These are phyloP conservation scores for Petrolisthes manimaculis DNA, from an alignment of 2,888 invertebrate species.

Conservation along the genomic window DNA sequence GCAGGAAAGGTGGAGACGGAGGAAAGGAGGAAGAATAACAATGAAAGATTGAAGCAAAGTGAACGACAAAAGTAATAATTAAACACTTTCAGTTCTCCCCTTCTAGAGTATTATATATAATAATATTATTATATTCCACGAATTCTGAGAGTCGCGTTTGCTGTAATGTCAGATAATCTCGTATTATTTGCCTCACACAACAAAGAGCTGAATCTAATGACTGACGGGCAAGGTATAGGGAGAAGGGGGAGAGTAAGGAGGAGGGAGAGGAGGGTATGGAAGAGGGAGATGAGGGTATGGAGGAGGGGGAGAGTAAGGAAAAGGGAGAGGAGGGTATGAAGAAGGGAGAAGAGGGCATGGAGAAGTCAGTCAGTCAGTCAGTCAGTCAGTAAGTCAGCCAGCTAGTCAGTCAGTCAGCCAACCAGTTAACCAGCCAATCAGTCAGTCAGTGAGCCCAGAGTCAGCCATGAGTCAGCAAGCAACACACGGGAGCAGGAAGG, in stretches of 20 bases:
- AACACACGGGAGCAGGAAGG: neutral
- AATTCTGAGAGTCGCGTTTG: neutral
- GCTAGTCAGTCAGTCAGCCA: too few relatives aligned
- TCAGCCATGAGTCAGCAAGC: neutral
- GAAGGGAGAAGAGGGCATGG: neutral
- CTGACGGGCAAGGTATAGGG: too few relatives aligned
- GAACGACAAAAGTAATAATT: neutral
- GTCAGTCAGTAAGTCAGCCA: too few relatives aligned
- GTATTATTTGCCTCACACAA: neutral
- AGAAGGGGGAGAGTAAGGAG: too few relatives aligned
- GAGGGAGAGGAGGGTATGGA: neutral
- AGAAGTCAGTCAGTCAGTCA: neutral
- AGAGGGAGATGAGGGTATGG: neutral
- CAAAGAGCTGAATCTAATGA: neutral
- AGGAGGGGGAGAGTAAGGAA: neutral
- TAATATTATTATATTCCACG: constrained; percentile 11
- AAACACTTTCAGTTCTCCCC: neutral
- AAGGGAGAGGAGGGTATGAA: neutral
- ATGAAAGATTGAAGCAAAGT: neutral
- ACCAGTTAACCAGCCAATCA: too few relatives aligned
- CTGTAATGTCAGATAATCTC: neutral
- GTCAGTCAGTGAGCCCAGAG: neutral
- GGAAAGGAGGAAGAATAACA: neutral
- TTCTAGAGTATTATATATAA: neutral
- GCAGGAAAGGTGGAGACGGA: neutral